Base-by-base conservation (phyloP, 2,888 invertebrate genomes). In the Cataglyphis albicans region DNA sequence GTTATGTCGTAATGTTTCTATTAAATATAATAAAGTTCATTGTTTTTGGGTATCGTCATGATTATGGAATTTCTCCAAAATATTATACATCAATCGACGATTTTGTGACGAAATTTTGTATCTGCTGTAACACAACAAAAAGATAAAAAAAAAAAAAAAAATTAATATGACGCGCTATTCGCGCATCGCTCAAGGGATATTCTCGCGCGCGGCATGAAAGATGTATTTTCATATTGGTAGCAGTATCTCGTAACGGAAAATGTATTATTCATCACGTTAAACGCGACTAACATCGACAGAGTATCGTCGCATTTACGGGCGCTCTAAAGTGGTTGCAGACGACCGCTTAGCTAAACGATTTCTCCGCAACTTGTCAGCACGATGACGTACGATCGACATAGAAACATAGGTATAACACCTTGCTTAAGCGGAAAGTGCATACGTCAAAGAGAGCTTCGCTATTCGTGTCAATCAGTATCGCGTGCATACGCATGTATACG, bases 371-470 rank as follows among this genome's bases (percentile, higher is more conserved):
- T 80, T 80, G 78, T 80, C 78, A 80, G 44, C 67, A 57, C 57
- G 59, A 35, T 80, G 78, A 80, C 78, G 78, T 80, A 44, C 70
- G 70, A 70, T 80, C 70, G 78, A 80, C 78, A 18, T 61, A 70
- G 78, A 70, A 80, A 70, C 70, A 70, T 44, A 80, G 35, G 78
- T 44, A 32, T 59, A 70, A 70, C 70, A 70, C 44, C 59, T 10
- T 6, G 67, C 70, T 35, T 59, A 32, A 61, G 18, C 68, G 57
- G 78, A 70, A 80, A 80, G 78, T 80, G 25, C 70, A 80, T 70
- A 70, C 59, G 41, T 80, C 78, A 80, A 80, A 80, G 78, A 44
- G 63, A 68, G 68, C 41, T 44, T 57, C 70, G 44, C 59, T 59
- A 70, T 44, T 78, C 78, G 32, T 59, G 78, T 80, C 78, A 70